Base-by-base conservation (phyloP, 2,888 invertebrate genomes). In the Exephanes ischioxanthus region DNA sequence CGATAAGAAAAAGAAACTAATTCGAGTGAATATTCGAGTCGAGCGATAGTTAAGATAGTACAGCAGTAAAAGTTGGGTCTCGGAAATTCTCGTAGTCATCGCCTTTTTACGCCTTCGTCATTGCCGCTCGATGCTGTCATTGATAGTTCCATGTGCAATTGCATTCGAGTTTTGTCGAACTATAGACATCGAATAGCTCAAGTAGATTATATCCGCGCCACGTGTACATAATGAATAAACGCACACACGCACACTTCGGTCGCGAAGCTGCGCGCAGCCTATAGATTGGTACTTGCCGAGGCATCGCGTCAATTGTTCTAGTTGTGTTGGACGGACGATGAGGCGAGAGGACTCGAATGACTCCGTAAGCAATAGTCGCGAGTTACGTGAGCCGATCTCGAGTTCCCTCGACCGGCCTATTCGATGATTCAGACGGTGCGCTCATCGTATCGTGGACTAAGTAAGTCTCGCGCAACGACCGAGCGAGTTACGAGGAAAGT, bases 241-340 rank as follows among this genome's bases (percentile, higher is more conserved):
- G 11, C 45, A 48, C n/a, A 19, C 48, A 26, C 26, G 63, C n/a
- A 30, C 37, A 26, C 19, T 53, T 53, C 37, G 33, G 11, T 26
- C 51, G 5, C 71, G n/a, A 61, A 58, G 41, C 30, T 55, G 37
- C 16, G 22, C 14, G 19, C 53, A 14, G 30, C n/a, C 58, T 68
- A 78, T 55, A 55, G 55, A 19, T 19, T n/a, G 45, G 55, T 55
- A 58, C 58, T 58, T 58, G 26, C 26, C 26, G 19, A 55, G 22
- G 58, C 55, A 77, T 67, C 67, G 48, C 33, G 70, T 70, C 70
- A 78, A 70, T 78, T 78, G 70, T 78, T 78, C 61, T 55, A 58
- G 22, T 48, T 33, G 53, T 33, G 61, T 45, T n/a, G 66, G 26
- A 19, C 66, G 55, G 26, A 19, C 66, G 55, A 55, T 80, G 66